A percentile compares a stretch with the other conserved stretches of the same genome.
phyloP scores from a whole-genome alignment of 2,797 vertebrate genomes.

The Pseudochirops corinnae region DNA sequence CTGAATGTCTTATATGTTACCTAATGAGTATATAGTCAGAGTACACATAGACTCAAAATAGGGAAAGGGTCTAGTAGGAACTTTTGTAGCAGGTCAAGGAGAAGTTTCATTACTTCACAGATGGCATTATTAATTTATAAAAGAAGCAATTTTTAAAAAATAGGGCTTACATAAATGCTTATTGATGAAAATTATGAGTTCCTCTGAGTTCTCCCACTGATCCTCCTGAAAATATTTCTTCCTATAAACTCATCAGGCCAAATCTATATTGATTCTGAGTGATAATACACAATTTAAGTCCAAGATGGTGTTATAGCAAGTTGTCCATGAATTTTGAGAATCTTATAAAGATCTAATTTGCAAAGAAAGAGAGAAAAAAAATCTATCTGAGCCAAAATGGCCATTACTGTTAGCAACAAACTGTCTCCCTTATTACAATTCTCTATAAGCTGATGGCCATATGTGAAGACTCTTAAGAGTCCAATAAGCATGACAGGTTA shows the following conservation, averaged over 20 bases:
- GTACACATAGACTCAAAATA: not conserved
- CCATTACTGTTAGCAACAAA: conserved; percentile 2
- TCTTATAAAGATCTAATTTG: conserved; percentile 20
- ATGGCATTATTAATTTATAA: not conserved
- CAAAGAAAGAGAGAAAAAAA: not conserved
- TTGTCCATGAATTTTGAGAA: conserved; percentile 44
- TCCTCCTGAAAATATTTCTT: not conserved
- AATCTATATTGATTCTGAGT: not conserved
- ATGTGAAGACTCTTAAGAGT: conserved; percentile 24
- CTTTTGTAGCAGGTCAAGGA: not conserved
- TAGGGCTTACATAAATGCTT: not conserved
- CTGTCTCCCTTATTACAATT: conserved; percentile 38
- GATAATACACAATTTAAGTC: not conserved
- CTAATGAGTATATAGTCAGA: not conserved
- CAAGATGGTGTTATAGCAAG: not conserved
- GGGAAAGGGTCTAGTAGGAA: not conserved
- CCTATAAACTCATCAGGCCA: not conserved
- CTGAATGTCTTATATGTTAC: not conserved
- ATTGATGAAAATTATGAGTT: not conserved
- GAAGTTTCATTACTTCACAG: not conserved
- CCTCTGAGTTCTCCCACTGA: not conserved
- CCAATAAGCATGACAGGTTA: conserved; percentile 29
- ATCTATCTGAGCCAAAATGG: not conserved
- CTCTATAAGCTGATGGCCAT: not conserved
- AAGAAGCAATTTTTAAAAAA: not conserved